phyloP scores from a whole-genome alignment of 2,797 vertebrate species.

The Octomys mimax region DNA sequence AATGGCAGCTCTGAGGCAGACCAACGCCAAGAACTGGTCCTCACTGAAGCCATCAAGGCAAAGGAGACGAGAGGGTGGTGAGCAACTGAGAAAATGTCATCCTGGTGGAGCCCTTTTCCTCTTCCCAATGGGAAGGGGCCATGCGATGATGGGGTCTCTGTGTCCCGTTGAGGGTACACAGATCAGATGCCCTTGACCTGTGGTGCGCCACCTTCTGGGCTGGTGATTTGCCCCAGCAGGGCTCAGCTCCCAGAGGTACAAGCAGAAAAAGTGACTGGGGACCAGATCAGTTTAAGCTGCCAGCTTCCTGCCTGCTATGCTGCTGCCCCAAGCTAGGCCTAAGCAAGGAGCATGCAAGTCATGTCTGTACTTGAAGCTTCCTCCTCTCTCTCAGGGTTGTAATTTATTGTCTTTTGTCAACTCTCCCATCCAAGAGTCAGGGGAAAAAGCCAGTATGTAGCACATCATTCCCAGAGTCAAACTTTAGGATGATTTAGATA shows the following conservation, averaged over 20 bases:
- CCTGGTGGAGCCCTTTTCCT: not conserved
- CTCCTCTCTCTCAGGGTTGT: not conserved
- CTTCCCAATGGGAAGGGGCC: not conserved
- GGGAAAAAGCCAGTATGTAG: not conserved
- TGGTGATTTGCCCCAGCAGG: not conserved
- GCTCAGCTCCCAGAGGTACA: not conserved
- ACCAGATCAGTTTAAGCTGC: not conserved
- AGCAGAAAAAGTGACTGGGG: not conserved
- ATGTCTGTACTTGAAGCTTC: not conserved
- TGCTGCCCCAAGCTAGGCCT: not conserved
- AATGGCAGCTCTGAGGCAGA: not conserved
- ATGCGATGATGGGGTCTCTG: too few species aligned
- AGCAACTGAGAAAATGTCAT: not conserved
- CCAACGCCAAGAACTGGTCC: too few species aligned
- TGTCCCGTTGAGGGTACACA: not conserved
- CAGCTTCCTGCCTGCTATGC: not conserved
- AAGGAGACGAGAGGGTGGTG: not conserved
- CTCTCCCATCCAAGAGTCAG: not conserved
- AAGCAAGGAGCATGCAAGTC: not conserved
- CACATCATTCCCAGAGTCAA: conserved; percentile 70
- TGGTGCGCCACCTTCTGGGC: not conserved
- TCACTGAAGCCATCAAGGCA: rapidly evolving
- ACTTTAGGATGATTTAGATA: conserved; percentile 64
- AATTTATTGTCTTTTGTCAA: conserved; percentile 56
- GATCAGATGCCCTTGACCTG: too few species aligned